Evolutionary conservation across 2,888 invertebrate species (phyloP), one percentile per base, ranked within the genome.

Genomic region (Plusia festucae): DNA sequence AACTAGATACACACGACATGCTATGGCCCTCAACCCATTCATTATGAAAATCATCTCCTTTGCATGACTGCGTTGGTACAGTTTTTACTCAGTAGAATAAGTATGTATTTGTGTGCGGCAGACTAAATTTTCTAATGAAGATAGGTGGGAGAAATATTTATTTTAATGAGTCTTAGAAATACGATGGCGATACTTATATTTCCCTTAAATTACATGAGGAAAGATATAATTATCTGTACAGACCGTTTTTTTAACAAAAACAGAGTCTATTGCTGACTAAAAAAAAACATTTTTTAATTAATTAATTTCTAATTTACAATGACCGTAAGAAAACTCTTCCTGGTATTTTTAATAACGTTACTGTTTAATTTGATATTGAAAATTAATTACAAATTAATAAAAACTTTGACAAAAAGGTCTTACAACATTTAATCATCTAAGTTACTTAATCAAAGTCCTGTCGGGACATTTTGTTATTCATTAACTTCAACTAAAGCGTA

Each of bases 371-470:
- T 13, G 7, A 46, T 2, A 49, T 20, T 11, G 20, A 49, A 44
- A 18, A 9, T 49, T 9, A 49, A 18, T 49, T 20, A 49, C 20
- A 11, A 18, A 49, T 18, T 49, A 49, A 20, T 20, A 18, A 20
- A 20, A 24, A n/a, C 15, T 32, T 15, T 13, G 0, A 34, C 34
- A 40, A 40, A 40, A n/a, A 24, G n/a, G 15, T n/a, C 15, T 6
- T 5, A 40, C 40, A 40, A 40, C 46, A 49, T 49, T 49, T 18
- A 18, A 49, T 49, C 20, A 49, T 49, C 20, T 20, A 49, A 18
- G 46, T 56, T 52, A 60, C 60, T 65, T 60, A 56, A 60, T 65
- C 65, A 65, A 65, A 60, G 20, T 30, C 54, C 56, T 65, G 65
- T 60, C 65, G 60, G 32, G 60, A 60, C 44, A 60, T 60, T 60